Percentiles rank a stretch among this genome's conserved stretches.
These are phyloP conservation scores for Cheilosia vulpina DNA, from an alignment of 2,888 invertebrate genomes.

Conservation along the genomic window DNA sequence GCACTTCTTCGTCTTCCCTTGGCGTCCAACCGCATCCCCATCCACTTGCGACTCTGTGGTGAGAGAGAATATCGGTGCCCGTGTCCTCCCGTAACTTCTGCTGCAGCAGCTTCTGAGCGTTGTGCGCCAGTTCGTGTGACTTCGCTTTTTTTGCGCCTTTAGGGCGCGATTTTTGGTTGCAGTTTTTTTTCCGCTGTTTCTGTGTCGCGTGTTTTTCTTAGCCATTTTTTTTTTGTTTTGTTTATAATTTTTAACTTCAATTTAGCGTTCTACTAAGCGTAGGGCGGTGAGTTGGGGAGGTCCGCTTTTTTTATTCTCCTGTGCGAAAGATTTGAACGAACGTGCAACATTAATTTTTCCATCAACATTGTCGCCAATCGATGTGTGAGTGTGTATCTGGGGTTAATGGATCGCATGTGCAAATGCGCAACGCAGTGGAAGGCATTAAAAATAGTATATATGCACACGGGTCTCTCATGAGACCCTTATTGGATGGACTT, in stretches of 20 bases:
- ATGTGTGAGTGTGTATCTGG: slow-evolving; percentile 41
- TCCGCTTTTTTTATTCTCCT: slow-evolving; percentile 10
- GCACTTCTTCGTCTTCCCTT: slow-evolving; percentile 74
- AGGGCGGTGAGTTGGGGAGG: slow-evolving; percentile 31
- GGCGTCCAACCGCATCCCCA: slow-evolving; percentile 60
- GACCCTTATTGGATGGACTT: slow-evolving; percentile 22
- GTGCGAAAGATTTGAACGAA: slow-evolving; percentile 21
- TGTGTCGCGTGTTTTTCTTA: slow-evolving; percentile 30
- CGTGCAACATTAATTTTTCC: slow-evolving; percentile 62
- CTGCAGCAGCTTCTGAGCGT: slow-evolving; percentile 22
- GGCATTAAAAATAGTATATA: slow-evolving; percentile 36
- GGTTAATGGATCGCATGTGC: slow-evolving; percentile 53
- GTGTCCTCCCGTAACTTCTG: slow-evolving; percentile 25
- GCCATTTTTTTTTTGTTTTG: not conserved
- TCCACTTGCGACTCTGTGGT: slow-evolving; percentile 15
- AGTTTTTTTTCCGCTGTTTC: slow-evolving; percentile 3
- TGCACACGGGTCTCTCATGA: slow-evolving; percentile 6
- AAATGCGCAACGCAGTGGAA: slow-evolving; percentile 33
- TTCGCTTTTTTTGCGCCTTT: slow-evolving; percentile 25
- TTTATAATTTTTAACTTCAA: slow-evolving; percentile 20
- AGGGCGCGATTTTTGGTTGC: slow-evolving; percentile 50
- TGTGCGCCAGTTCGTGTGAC: slow-evolving; percentile 60
- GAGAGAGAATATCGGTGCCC: slow-evolving; percentile 26
- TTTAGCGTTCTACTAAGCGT: slow-evolving; percentile 42
- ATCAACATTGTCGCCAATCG: slow-evolving; percentile 56